Conservation (phyloP, 2,888 invertebrate species). For the Melanchra persicariae region DNA sequence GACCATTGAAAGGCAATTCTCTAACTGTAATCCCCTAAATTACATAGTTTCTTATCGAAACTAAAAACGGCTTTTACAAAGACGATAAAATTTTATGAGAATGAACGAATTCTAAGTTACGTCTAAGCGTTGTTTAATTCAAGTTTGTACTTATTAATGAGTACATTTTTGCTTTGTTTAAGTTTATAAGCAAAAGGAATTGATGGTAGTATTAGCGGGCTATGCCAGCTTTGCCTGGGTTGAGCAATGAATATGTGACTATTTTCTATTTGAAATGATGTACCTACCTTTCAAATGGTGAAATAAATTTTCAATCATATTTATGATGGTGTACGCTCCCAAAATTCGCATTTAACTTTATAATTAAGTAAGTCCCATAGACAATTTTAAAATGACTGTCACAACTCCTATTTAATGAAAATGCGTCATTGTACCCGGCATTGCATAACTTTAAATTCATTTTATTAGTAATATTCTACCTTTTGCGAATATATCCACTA, state of each 20-base stretch:
- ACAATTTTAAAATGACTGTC: background rate
- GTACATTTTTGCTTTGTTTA: constrained; percentile 18
- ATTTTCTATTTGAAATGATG: no score
- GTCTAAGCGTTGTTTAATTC: constrained; percentile 5
- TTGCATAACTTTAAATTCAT: background rate
- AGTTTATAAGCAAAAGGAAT: constrained; percentile 3
- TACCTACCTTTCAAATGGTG: no score
- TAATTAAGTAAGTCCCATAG: no score
- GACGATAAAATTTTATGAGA: constrained; percentile 4
- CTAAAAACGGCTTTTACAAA: background rate
- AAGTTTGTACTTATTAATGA: background rate
- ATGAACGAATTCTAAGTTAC: background rate
- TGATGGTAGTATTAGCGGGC: background rate
- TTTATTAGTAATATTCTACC: background rate
- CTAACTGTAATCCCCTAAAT: background rate
- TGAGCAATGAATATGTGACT: no score
- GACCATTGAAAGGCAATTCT: background rate
- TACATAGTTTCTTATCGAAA: constrained; percentile 19
- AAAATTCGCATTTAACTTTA: no score
- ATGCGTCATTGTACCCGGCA: background rate
- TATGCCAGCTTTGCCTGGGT: no score
- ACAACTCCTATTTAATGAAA: background rate
- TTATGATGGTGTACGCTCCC: no score
- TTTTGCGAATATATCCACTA: background rate
- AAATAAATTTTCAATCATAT: no score